Evolutionary conservation across 30 jellyfish, hydroid and myxozoan species (phyloP), one percentile per base, ranked within the genome.

Genomic region (Hydra vulgaris): DNA sequence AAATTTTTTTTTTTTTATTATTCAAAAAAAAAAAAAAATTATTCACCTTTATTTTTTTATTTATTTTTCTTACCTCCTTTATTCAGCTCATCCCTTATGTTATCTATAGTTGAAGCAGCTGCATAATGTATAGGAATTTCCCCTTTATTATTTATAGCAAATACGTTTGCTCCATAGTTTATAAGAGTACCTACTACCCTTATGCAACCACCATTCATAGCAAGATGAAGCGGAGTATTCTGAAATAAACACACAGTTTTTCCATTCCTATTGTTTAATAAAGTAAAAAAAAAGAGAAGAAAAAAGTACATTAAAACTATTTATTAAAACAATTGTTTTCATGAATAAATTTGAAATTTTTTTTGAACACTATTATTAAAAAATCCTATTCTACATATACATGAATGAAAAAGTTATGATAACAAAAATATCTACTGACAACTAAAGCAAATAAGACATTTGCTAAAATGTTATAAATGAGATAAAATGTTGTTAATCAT

Each of bases 101-200:
- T 40, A 40, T 40, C 61, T 40, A 40, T 12, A 40, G 12, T 40
- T 40, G 61, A 40, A 52, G 83, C 92, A 1, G 98, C 98, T 0
- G 98, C 98, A 81, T 72, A 87, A 81, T 92, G 98, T 27, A 92
- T 53, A 0, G 95, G 90, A 7, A 80, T 70, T 73, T 92, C 98
- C 67, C 96, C 96, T 26, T 83, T 95, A 26, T 68, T 70, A 40
- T 89, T 85, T 16, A 56, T 53, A 21, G 85, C 76, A 4, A 83
- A n/a, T 22, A 84, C 79, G 66, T 89, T 82, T 5, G 96, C 96
- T 7, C 95, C 96, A 69, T 72, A 26, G 3, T 71, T 80, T 24
- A 84, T 53, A 70, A 89, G 56, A 74, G 81, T 23, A 68, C 78
- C 70, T 15, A 80, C 75, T 73, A 84, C 78, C 68, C 80, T 86